A percentile compares a stretch with the other conserved stretches of the same genome.
These are phyloP conservation scores for Gymnoscopelus microlampas DNA, from an alignment of 2,797 vertebrate genomes.

Conservation along the genomic window DNA sequence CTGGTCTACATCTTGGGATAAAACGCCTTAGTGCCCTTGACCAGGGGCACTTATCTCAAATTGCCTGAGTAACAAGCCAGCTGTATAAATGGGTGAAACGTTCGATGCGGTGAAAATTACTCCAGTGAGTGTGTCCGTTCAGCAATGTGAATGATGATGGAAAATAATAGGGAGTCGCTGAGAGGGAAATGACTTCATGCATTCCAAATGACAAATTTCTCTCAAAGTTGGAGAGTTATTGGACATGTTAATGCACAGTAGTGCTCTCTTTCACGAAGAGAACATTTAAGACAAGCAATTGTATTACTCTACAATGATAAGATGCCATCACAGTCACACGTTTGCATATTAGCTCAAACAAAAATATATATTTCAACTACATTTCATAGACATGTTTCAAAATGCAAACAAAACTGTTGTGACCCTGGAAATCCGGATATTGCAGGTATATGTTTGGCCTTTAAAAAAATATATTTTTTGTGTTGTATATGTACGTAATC, in stretches of 20 bases:
- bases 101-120: constrained; percentile 40
- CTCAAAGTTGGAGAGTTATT: constrained; percentile 30
- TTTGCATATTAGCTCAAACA: too few relatives aligned
- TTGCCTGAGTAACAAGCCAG: constrained; percentile 38
- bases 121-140: constrained; percentile 36
- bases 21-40: constrained; percentile 47
- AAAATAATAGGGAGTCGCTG: constrained; percentile 31
- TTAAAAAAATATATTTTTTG: too few relatives aligned
- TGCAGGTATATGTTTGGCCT: too few relatives aligned
- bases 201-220: constrained; percentile 37
- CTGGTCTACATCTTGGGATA: constrained; percentile 20
- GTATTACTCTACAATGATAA: too few relatives aligned
- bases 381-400: too few relatives aligned
- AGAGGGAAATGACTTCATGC: constrained; percentile 36
- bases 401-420: too few relatives aligned
- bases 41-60: constrained; percentile 37
- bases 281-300: neutral
- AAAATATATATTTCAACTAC: too few relatives aligned
- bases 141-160: constrained; percentile 41
- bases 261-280: constrained; percentile 17
- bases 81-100: constrained; percentile 51
- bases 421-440: too few relatives aligned
- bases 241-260: constrained; percentile 7
- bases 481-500: too few relatives aligned
- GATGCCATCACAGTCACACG: too few relatives aligned